Evolutionary conservation across 2,113 vertebrate genomes (phyloP).

Genomic region (Canis aureus): DNA sequence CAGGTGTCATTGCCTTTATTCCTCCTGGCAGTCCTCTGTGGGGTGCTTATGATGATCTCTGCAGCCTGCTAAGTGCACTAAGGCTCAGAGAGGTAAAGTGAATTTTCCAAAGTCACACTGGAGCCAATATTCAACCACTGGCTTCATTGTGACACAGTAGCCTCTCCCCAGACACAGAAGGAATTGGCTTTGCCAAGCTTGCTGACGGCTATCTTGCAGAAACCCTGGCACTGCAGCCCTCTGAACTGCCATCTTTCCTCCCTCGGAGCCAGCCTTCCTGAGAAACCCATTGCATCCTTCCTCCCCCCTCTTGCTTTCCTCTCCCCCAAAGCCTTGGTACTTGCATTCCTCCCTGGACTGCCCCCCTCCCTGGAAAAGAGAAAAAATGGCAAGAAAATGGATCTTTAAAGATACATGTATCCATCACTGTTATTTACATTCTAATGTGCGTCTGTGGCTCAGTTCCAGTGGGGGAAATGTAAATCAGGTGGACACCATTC

Average conservation of each 20-base stretch:
- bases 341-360: slow-evolving; percentile 60
- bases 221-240: background rate
- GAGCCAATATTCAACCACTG: background rate
- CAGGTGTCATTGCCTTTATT: background rate
- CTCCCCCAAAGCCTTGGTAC: slow-evolving; percentile 72
- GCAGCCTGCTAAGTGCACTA: background rate
- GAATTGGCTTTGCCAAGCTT: background rate
- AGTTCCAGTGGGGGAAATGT: slow-evolving; percentile 87
- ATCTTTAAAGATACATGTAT: slow-evolving; percentile 90
- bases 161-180: background rate
- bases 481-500: slow-evolving; percentile 89
- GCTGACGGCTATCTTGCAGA: background rate
- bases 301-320: background rate
- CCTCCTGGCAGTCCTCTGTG: background rate
- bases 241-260: background rate
- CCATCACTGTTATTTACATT: slow-evolving; percentile 91
- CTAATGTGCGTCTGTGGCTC: slow-evolving; percentile 85
- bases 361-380: slow-evolving; percentile 75
- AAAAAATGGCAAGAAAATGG: slow-evolving; percentile 85
- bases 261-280: background rate
- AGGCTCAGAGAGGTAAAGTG: slow-evolving; percentile 1
- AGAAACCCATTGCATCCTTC: background rate
- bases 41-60: background rate
- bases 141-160: background rate
- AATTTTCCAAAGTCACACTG: background rate